Evolutionary conservation across 1,140 invertebrate genomes (phyloP).

Genomic region (Anagrus nilaparvatae): DNA sequence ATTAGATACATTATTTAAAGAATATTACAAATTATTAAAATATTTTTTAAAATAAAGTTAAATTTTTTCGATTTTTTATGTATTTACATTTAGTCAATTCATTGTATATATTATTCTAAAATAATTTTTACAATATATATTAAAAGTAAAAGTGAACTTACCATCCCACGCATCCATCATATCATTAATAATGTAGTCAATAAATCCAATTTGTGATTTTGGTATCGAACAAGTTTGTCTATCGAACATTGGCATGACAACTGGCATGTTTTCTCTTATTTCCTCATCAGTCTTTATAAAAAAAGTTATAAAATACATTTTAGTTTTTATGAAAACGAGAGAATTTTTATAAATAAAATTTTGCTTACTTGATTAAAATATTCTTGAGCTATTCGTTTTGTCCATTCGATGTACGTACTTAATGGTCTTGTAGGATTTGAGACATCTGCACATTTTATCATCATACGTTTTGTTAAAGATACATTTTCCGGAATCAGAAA

Average conservation of each 20-base stretch:
- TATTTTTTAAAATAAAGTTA: no score
- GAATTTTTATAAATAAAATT: no score
- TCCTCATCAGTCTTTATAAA: constrained; percentile 80
- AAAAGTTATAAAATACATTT: neutral
- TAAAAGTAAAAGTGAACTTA: constrained; percentile 31
- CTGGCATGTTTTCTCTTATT: constrained; percentile 67
- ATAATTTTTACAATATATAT: no score
- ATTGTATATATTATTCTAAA: no score
- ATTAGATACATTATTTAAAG: no score
- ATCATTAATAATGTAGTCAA: constrained; percentile 90
- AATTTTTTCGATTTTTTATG: no score
- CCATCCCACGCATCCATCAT: constrained; percentile 96
- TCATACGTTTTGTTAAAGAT: constrained; percentile 75
- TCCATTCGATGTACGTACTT: constrained; percentile 79
- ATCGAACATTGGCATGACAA: constrained; percentile 94
- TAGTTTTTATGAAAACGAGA: neutral
- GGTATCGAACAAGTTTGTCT: constrained; percentile 84
- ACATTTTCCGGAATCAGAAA: constrained; percentile 62
- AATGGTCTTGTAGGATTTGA: constrained; percentile 83
- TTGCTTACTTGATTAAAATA: constrained; percentile 68
- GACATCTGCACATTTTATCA: constrained; percentile 94
- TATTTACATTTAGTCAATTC: no score
- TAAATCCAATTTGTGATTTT: constrained; percentile 90
- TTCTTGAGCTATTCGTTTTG: constrained; percentile 75
- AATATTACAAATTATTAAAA: no score